Evolutionary conservation across 2,797 vertebrate genomes (phyloP), one percentile per base, ranked within the genome.

Genomic region (Scleropages formosus): DNA sequence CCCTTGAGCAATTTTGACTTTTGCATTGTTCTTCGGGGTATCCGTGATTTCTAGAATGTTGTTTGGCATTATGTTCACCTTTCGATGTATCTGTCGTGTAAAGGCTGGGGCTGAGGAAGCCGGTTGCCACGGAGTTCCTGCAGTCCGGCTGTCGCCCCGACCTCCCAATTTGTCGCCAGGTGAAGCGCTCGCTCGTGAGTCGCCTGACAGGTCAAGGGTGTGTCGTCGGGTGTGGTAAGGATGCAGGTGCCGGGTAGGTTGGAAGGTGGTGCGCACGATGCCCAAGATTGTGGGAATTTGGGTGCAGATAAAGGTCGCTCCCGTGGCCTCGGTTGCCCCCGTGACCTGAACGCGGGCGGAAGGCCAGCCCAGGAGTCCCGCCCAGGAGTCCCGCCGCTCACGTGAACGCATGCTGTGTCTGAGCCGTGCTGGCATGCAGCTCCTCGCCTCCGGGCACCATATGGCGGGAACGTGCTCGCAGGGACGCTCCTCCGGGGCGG

Each of bases 391-490:
- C 53, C 4, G 58, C 59, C 61, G 71, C 49, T 53, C 62, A 11
- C 24, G 16, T 74, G 53, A 58, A 31, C 6, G 31, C 31, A 2
- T 6, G 31, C 51, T 47, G 39, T 69, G 58, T 31, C 60, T 46
- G 31, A 31, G 46, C 51, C 24, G 4, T 47, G 77, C 77, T 46
- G 46, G 59, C 61, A 73, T 39, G 51, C 58, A 31, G 72, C 47
- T 46, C 67, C 46, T 64, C 83, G 68, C 16, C 58, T n/a, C 4
- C 4, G 24, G 47, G 26, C 20, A 13, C 56, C 94, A 95, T 96
- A 95, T 95, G 94, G 94, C 83, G 70, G 85, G 78, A 92, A 86
- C 89, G 91, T 80, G 85, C 91, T 94, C 93, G 90, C 85, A 90
- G 91, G 90, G 91, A 90, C 89, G 85, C 82, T 87, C 90, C 91